phyloP scores from a whole-genome alignment of 1,140 invertebrate genomes.

The Aphelenchoides fujianensis region DNA sequence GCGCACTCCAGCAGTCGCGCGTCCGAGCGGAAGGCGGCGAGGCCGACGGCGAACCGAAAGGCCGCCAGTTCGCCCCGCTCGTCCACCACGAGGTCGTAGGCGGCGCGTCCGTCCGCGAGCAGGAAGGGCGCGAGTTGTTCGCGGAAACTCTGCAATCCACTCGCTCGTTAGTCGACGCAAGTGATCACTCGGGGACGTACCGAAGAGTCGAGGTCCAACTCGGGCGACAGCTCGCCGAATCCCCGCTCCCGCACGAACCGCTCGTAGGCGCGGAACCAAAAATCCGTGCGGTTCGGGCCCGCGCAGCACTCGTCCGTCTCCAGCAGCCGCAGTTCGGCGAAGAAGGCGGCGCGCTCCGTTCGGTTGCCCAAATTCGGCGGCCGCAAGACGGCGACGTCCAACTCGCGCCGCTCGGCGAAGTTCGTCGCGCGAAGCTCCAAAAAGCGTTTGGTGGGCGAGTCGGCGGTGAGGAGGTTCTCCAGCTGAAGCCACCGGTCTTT shows the following conservation, averaged over 20 bases:
- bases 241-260: conserved; percentile 42
- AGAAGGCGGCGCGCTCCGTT: conserved; percentile 32
- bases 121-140: conserved; percentile 43
- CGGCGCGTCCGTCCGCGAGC: conserved; percentile 42
- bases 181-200: conserved; percentile 23
- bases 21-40: conserved; percentile 41
- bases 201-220: conserved; percentile 35
- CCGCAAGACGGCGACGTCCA: conserved; percentile 51
- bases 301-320: conserved; percentile 43
- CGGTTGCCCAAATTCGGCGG: conserved; percentile 49
- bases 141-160: conserved; percentile 29
- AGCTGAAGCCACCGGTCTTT: conserved; percentile 29
- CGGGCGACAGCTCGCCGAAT: conserved; percentile 37
- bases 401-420: conserved; percentile 37
- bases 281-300: conserved; percentile 45
- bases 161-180: too few species aligned
- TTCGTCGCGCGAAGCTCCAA: conserved; percentile 33
- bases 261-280: conserved; percentile 55
- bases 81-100: conserved; percentile 43
- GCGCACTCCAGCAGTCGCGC: conserved; percentile 39
- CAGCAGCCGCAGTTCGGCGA: conserved; percentile 37
- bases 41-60: conserved; percentile 44
- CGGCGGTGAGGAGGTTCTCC: conserved; percentile 43
- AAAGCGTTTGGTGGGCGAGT: conserved; percentile 39
- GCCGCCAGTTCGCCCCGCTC: conserved; percentile 27